Percentiles rank a stretch among this genome's conserved stretches.
phyloP scores from a whole-genome alignment of 2,888 invertebrate genomes.

The Dorcus parallelipipedus region DNA sequence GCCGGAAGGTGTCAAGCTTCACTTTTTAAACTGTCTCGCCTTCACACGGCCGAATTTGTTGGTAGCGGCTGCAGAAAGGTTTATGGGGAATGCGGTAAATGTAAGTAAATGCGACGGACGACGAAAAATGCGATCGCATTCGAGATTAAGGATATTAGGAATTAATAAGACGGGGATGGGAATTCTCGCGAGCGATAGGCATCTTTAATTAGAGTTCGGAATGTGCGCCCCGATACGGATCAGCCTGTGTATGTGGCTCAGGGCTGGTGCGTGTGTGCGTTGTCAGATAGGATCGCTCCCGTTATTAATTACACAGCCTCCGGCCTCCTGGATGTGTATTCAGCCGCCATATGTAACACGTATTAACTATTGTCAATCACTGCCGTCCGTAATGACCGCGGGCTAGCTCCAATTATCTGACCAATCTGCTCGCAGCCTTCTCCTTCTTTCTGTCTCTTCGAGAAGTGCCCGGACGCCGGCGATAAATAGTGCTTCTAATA shows the following conservation, averaged over 20 bases:
- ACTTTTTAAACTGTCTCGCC: no score
- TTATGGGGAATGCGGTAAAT: background rate
- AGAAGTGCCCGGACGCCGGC: background rate
- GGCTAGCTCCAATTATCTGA: constrained; percentile 14
- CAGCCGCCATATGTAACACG: constrained; percentile 6
- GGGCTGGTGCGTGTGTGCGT: constrained; percentile 30
- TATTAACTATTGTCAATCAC: constrained; percentile 32
- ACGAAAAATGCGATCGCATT: constrained; percentile 36
- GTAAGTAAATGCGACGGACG: constrained; percentile 10
- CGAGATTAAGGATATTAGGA: constrained; percentile 44
- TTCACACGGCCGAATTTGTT: no score
- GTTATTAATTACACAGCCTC: constrained; percentile 34
- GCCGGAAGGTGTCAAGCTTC: no score
- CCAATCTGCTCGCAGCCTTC: background rate
- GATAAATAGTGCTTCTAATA: constrained; percentile 10
- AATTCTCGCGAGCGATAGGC: constrained; percentile 37
- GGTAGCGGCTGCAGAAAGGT: no score
- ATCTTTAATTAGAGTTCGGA: constrained; percentile 33
- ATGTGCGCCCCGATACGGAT: constrained; percentile 26
- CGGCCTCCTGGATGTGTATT: constrained; percentile 16
- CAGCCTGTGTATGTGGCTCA: constrained; percentile 24
- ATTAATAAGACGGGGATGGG: constrained; percentile 46
- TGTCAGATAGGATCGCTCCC: constrained; percentile 27
- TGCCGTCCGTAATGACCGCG: constrained; percentile 12
- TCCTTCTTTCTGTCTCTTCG: background rate